phyloP scores from a whole-genome alignment of 1,140 invertebrate species.

The Homarus americanus region DNA sequence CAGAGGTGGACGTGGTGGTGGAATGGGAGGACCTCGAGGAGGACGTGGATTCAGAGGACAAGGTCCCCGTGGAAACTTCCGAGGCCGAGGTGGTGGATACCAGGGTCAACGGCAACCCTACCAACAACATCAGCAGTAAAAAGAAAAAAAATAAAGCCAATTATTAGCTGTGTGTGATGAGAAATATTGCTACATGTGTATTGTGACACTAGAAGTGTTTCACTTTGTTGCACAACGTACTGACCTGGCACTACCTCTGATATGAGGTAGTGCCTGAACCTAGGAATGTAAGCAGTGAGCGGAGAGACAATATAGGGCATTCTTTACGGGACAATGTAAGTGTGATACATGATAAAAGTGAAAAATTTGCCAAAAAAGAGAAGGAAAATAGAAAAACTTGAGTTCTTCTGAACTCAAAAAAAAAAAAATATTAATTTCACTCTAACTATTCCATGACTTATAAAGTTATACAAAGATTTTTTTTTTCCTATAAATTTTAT shows the following conservation, averaged over 20 bases:
- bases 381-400: constrained; percentile 66
- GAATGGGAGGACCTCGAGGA: constrained; percentile 62
- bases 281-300: constrained; percentile 37
- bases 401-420: constrained; percentile 61
- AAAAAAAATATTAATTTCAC: constrained; percentile 54
- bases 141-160: constrained; percentile 11
- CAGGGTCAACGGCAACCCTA: constrained; percentile 30
- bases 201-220: constrained; percentile 42
- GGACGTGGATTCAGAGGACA: constrained; percentile 58
- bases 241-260: constrained; percentile 37
- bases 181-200: background rate
- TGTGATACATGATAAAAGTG: constrained; percentile 68
- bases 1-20: constrained; percentile 53
- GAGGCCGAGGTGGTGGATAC: constrained; percentile 57
- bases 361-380: constrained; percentile 71
- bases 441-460: constrained; percentile 70
- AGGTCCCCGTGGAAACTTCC: constrained; percentile 52
- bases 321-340: constrained; percentile 70
- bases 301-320: constrained; percentile 72
- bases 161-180: constrained; percentile 50
- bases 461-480: constrained; percentile 63
- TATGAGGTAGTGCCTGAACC: constrained; percentile 46
- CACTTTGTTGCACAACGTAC: constrained; percentile 49
- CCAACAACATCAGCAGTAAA: constrained; percentile 51
- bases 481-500: constrained; percentile 62